Evolutionary conservation across 1,140 invertebrate species (phyloP).

Genomic region (Epicauta chinensis): DNA sequence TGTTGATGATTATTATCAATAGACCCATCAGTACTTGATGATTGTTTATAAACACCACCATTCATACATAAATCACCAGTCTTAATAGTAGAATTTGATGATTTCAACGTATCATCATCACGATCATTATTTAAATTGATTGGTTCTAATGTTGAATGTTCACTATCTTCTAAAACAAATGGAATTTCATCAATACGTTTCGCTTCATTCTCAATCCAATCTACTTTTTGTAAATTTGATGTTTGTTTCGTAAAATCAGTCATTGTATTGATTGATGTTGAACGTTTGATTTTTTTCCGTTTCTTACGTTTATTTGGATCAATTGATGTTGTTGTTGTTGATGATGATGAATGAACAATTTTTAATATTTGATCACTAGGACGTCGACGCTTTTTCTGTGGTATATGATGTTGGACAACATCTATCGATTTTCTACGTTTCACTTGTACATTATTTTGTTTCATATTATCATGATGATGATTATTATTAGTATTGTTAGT

Average conservation of each 20-base stretch:
- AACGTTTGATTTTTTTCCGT: constrained; percentile 40
- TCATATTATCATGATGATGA: too few species aligned
- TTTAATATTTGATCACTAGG: constrained; percentile 73
- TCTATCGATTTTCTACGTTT: constrained; percentile 55
- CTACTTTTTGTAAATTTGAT: constrained; percentile 9
- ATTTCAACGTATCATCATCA: constrained; percentile 14
- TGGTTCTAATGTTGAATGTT: constrained; percentile 32
- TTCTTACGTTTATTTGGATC: constrained; percentile 37
- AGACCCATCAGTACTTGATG: constrained; percentile 23
- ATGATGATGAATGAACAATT: constrained; percentile 48
- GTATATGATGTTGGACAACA: constrained; percentile 46
- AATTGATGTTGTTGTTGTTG: too few species aligned
- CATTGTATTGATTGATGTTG: constrained; percentile 28
- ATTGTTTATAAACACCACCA: constrained; percentile 17
- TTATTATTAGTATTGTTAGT: too few species aligned
- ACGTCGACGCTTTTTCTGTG: constrained; percentile 51
- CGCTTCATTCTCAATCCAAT: constrained; percentile 23
- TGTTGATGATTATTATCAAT: constrained; percentile 9
- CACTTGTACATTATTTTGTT: constrained; percentile 15
- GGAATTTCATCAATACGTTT: constrained; percentile 35
- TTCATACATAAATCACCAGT: constrained; percentile 13
- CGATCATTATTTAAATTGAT: constrained; percentile 19
- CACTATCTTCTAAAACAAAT: constrained; percentile 38
- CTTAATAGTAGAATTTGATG: constrained; percentile 3
- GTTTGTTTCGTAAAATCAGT: constrained; percentile 34